phyloP scores from a whole-genome alignment of 2,113 vertebrate species.

The Oophaga pumilio region DNA sequence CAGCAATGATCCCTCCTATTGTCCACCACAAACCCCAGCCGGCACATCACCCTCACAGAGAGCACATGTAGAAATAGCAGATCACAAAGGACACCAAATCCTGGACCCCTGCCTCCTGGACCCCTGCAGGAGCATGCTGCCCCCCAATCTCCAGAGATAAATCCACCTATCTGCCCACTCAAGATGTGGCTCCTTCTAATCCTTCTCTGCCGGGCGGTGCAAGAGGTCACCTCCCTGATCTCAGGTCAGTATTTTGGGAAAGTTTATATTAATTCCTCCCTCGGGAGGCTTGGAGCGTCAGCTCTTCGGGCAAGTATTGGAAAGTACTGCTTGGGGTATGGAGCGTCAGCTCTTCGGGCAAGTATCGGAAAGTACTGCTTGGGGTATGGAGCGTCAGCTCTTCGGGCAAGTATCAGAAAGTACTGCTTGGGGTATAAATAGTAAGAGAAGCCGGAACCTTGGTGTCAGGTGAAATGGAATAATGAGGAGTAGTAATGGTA shows the following conservation, averaged over 20 bases:
- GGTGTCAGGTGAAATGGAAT: not conserved
- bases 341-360: too few relatives aligned
- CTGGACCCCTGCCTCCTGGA: not conserved
- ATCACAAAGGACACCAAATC: constrained; percentile 2
- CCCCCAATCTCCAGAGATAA: not conserved
- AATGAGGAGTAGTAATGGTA: not conserved
- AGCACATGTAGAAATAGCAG: constrained; percentile 26
- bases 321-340: not conserved
- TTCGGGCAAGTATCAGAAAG: not conserved
- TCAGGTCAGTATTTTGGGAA: constrained; percentile 45
- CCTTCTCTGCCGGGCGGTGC: constrained; percentile 12
- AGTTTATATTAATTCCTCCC: not conserved
- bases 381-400: not conserved
- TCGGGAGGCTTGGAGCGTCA: not conserved
- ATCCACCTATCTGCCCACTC: not conserved
- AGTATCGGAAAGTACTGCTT: not conserved
- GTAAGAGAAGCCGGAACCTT: not conserved
- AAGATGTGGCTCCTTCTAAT: constrained; percentile 32
- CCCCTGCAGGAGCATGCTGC: constrained; percentile 21
- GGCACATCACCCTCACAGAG: constrained; percentile 26
- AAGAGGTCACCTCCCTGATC: constrained; percentile 13
- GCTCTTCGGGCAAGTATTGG: not conserved
- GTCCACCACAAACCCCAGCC: not conserved
- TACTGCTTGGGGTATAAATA: not conserved
- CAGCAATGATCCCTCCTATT: constrained; percentile 17